Evolutionary conservation across 2,797 vertebrate species (phyloP), one percentile per base, ranked within the genome.

Genomic region (Karalla daura): DNA sequence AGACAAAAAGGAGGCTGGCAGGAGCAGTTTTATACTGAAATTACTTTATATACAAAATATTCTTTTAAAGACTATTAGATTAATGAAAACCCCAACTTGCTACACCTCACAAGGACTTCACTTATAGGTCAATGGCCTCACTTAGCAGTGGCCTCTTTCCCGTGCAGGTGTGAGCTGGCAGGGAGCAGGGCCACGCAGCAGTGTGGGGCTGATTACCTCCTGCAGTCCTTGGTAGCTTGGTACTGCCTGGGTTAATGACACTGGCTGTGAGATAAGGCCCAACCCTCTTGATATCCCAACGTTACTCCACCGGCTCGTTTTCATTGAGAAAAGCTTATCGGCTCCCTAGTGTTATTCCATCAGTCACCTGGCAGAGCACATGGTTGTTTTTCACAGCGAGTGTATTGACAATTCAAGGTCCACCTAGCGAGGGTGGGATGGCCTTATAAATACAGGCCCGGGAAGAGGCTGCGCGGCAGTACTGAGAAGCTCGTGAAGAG

Each of bases 201-300:
- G 50, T 56, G 67, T 64, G 23, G 46, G 76, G 81, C 50, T 82
- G 58, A 76, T 88, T 87, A 82, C 89, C 70, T 83, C n/a, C 50
- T 53, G 43, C 78, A 91, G 94, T 93, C 96, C 96, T 96, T 95
- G 96, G 96, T 95, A 91, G 92, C 95, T 88, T 94, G 96, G 96
- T 96, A 97, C 96, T 67, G 92, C 89, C 93, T 81, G 93, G 95
- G 95, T 92, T 95, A 96, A 97, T 92, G 95, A 95, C 95, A 91
- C 89, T 50, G 70, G 79, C 88, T 83, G 76, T 68, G 24, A 36
- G 95, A 97, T 96, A 96, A 96, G 87, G 80, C 83, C 69, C 45
- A 36, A 58, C 88, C 87, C 83, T 82, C 74, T 71, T 74, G 78
- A 73, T 84, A 85, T 80, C 64, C 86, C 73, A 47, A 64, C 70